Base-by-base conservation (phyloP, 2,113 vertebrate genomes). In the Gopherus evgoodei region DNA sequence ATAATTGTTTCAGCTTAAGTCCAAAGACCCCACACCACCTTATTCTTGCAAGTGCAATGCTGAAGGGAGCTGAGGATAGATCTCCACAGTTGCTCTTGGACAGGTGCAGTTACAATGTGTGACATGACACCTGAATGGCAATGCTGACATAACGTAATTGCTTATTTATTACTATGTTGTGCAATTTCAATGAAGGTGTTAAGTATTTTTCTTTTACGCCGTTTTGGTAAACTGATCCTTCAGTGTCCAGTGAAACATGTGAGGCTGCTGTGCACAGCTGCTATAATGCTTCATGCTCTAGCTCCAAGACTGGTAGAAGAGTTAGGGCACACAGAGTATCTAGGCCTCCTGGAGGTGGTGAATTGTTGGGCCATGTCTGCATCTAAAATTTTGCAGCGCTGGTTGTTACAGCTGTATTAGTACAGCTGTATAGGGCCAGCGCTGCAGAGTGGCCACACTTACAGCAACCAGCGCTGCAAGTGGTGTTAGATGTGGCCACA, bases 151-250 rank as follows among this genome's bases (percentile, higher is more conserved):
- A 93, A 29, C 17, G 2, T 47, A 8, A 11, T 65, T 0, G 5
- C 78, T 54, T 62, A 42, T 84, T 90, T 78, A 44, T 42, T 38
- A 11, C 42, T 81, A 14, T 19, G 85, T 57, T 84, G 42, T 76
- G 81, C 78, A 52, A 75, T 79, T 94, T 85, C 82, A 94, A 69
- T 52, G 76, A 47, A n/a, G 75, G 5, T 31, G 6, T 87, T 83
- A 31, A 3, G 84, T 91, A 62, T 0, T 0, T 6, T 56, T 84
- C 52, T 1, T 1, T 90, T 25, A 24, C 24, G 11, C 16, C 54
- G 8, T 42, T 91, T 91, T 87, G 85, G 25, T 81, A 31, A 90
- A 5, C 8, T 65, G 22, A 75, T 84, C n/a, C 50, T 59, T 35
- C 62, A 83, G 86, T 29, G 25, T 27, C 27, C 56, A 59, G 56